phyloP scores from a whole-genome alignment of 1,140 invertebrate genomes.

The Oedothorax gibbosus region DNA sequence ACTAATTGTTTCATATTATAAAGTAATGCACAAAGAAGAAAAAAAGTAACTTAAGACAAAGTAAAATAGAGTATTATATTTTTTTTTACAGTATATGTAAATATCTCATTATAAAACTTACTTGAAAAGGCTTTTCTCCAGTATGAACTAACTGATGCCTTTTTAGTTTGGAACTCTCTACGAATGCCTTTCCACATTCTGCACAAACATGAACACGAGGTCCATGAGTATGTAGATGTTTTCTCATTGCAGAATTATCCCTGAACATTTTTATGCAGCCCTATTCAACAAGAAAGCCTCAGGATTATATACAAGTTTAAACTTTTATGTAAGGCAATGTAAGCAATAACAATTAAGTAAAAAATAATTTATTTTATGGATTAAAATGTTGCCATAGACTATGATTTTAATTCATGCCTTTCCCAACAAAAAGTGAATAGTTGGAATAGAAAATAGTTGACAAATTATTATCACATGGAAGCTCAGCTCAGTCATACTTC shows the following conservation, averaged over 20 bases:
- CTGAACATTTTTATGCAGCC: constrained; percentile 95
- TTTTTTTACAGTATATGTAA: not conserved
- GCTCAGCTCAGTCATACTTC: no score
- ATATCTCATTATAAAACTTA: not conserved
- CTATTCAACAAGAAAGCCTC: constrained; percentile 4
- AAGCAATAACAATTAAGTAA: no score
- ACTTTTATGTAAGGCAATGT: not conserved
- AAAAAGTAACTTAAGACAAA: not conserved
- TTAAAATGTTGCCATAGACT: no score
- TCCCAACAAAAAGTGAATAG: not conserved
- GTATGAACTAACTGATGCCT: constrained; percentile 94
- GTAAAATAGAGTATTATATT: not conserved
- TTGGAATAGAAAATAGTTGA: no score
- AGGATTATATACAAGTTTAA: not conserved
- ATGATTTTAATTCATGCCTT: no score
- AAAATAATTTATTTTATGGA: no score
- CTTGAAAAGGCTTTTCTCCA: constrained; percentile 91
- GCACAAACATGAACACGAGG: constrained; percentile 96
- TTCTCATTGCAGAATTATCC: constrained; percentile 97
- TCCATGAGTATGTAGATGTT: constrained; percentile 97
- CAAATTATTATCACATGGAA: no score
- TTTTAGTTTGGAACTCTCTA: constrained; percentile 97
- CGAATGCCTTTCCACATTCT: constrained; percentile 98
- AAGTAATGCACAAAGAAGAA: not conserved
- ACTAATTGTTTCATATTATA: no score